Conservation (phyloP, 2,888 invertebrate genomes). For the Diplolepis rosae region DNA sequence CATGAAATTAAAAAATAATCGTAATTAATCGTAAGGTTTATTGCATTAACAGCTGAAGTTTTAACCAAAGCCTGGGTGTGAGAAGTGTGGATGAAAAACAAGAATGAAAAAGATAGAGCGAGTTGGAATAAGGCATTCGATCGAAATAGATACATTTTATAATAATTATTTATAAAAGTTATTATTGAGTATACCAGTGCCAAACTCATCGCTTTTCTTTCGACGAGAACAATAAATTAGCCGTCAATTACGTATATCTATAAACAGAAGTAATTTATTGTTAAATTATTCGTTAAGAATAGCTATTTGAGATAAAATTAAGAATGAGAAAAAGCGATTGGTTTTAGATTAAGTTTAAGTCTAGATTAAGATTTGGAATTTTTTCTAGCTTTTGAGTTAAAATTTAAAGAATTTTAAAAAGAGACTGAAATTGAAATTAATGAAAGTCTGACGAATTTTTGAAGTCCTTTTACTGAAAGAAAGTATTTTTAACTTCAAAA, state of each 20-base stretch:
- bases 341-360: conserved; percentile 16
- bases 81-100: conserved; percentile 7
- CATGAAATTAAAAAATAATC: not conserved
- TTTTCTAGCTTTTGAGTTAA: not conserved
- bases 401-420: not conserved
- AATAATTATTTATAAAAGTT: conserved; percentile 30
- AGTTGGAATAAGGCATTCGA: conserved; percentile 10
- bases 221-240: conserved; percentile 3
- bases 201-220: conserved; percentile 4
- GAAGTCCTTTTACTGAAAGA: not conserved
- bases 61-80: conserved; percentile 22
- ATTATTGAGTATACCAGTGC: conserved; percentile 11
- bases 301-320: not conserved
- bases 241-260: conserved; percentile 11
- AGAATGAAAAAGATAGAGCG: conserved; percentile 12
- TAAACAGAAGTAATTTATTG: not conserved
- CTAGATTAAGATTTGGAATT: not conserved
- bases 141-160: conserved; percentile 17
- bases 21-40: conserved; percentile 27
- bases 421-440: conserved; percentile 25
- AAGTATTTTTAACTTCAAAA: not conserved
- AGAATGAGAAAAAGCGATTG: conserved; percentile 13
- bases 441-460: conserved; percentile 9
- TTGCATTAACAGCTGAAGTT: conserved; percentile 36
- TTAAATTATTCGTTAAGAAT: not conserved